Conservation (phyloP, 2,888 invertebrate genomes). For the Agrochola litura region DNA sequence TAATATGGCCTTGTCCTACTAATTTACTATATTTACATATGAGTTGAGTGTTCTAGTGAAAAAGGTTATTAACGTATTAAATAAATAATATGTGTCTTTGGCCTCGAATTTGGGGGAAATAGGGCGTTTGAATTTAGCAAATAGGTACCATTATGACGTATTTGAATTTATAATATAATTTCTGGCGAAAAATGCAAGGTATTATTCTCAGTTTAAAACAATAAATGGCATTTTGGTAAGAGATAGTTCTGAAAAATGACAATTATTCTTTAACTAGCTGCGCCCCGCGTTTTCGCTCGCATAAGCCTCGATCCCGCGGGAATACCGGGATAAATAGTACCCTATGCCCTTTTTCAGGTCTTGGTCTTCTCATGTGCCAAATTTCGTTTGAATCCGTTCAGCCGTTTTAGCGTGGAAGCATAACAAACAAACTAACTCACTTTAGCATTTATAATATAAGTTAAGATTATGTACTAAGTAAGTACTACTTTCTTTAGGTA, state of each 20-base stretch:
- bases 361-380: too few relatives aligned
- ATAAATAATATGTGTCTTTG: background rate
- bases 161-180: background rate
- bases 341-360: too few relatives aligned
- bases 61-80: background rate
- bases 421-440: too few relatives aligned
- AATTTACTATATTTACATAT: conserved; percentile 10
- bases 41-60: background rate
- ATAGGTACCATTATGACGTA: background rate
- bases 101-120: conserved; percentile 5
- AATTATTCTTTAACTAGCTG: background rate
- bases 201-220: background rate
- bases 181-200: background rate
- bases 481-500: too few relatives aligned
- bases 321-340: too few relatives aligned
- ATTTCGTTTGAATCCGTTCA: too few relatives aligned
- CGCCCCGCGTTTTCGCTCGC: too few relatives aligned
- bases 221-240: background rate
- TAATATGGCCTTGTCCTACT: conserved; percentile 20
- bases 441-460: too few relatives aligned
- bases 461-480: background rate
- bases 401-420: too few relatives aligned
- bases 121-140: background rate
- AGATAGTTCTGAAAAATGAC: background rate
- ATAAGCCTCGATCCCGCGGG: too few relatives aligned